These are phyloP conservation scores for Lophotriccus pileatus DNA, from an alignment of 2,797 vertebrate species.

Conservation along the genomic window DNA sequence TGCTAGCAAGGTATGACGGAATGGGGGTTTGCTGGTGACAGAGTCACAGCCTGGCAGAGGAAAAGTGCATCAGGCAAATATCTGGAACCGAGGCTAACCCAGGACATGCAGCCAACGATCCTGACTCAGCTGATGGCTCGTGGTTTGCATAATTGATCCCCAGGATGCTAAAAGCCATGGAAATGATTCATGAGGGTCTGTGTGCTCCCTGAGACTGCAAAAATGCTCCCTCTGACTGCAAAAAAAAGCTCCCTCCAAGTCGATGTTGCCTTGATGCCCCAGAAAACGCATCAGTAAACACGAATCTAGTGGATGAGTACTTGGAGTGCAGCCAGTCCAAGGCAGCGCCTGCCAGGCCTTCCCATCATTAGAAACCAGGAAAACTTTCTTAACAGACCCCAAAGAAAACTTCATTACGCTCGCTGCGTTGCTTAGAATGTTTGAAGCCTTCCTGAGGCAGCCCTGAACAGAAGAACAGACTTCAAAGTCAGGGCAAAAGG, in stretches of 20 bases:
- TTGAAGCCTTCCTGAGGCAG: conserved; percentile 1
- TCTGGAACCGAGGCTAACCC: not conserved
- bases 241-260: not conserved
- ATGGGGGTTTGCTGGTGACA: not conserved
- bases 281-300: conserved; percentile 37
- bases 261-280: not conserved
- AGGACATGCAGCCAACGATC: not conserved
- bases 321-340: conserved; percentile 34
- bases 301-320: not conserved
- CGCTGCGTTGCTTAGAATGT: not conserved
- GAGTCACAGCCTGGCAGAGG: not conserved
- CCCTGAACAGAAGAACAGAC: not conserved
- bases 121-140: conserved; percentile 38
- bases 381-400: conserved; percentile 3
- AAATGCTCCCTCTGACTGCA: not conserved
- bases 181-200: conserved; percentile 20
- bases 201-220: not conserved
- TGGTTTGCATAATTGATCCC: conserved; percentile 1
- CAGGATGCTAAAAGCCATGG: not conserved
- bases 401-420: not conserved
- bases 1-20: not conserved
- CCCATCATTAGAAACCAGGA: conserved; percentile 1
- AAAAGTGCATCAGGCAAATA: not conserved
- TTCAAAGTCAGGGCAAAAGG: conserved; percentile 42
- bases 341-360: not conserved